Conservation (phyloP, 2,797 vertebrate species). For the Gallinago solitaria region DNA sequence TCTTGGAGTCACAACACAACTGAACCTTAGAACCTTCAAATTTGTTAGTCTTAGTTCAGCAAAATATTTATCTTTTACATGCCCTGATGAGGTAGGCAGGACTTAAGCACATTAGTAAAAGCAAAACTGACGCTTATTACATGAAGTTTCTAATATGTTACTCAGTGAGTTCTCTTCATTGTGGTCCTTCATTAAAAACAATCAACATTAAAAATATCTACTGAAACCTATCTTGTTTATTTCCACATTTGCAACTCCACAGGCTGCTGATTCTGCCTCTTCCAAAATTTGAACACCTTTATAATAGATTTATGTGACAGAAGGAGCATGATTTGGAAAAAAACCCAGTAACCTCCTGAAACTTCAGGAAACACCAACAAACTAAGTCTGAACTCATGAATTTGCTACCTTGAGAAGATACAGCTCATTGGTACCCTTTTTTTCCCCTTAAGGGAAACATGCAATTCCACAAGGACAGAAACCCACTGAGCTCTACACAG, state of each 20-base stretch:
- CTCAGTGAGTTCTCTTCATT: background rate
- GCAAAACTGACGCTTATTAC: background rate
- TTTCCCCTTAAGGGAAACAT: background rate
- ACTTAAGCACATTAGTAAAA: background rate
- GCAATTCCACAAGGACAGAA: background rate
- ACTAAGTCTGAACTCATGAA: background rate
- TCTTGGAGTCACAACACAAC: background rate
- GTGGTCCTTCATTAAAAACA: background rate
- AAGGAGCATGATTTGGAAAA: background rate
- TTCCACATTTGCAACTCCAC: background rate
- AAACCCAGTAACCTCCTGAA: background rate
- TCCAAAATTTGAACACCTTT: background rate
- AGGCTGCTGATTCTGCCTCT: background rate
- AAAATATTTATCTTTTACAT: background rate
- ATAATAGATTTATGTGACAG: background rate
- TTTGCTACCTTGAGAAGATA: background rate
- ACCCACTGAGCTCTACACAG: background rate
- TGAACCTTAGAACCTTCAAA: background rate
- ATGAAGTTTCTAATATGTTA: background rate
- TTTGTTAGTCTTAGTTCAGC: background rate
- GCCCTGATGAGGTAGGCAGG: background rate
- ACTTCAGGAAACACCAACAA: background rate
- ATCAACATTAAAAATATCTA: background rate
- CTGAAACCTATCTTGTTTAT: background rate
- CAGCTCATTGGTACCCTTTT: background rate